A percentile compares a stretch with the other conserved stretches of the same genome.
phyloP scores from a whole-genome alignment of 2,113 vertebrate genomes.

The Heterochromis multidens region DNA sequence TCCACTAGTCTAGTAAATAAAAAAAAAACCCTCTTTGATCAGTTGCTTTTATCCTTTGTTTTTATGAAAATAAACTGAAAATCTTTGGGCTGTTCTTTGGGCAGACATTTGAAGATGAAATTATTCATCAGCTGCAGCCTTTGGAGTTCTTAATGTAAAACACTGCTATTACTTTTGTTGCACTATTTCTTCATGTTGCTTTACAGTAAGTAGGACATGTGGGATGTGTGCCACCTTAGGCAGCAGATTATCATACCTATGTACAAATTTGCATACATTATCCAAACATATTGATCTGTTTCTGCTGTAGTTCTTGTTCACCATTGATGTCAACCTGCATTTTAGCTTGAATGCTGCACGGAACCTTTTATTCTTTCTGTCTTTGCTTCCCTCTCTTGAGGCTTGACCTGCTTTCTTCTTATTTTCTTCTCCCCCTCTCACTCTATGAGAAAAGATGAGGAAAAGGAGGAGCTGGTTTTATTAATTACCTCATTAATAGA shows the following conservation, averaged over 20 bases:
- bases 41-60: not conserved
- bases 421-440: conserved; percentile 12
- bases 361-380: not conserved
- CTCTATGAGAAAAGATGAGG: not conserved
- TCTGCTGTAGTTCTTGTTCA: not conserved
- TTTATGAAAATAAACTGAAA: not conserved
- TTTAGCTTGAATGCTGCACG: not conserved
- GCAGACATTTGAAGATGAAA: too few species aligned
- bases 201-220: not conserved
- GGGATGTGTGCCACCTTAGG: not conserved
- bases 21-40: too few species aligned
- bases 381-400: conserved; percentile 11
- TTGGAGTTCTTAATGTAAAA: not conserved
- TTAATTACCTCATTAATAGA: conserved; percentile 57
- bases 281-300: not conserved
- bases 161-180: not conserved
- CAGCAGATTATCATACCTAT: not conserved
- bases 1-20: not conserved
- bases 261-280: not conserved
- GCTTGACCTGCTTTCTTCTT: conserved; percentile 56
- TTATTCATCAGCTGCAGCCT: too few species aligned
- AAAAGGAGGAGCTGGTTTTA: conserved; percentile 23
- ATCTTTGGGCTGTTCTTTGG: too few species aligned
- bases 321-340: not conserved
- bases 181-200: not conserved